Percentiles rank a stretch among this genome's conserved stretches.
Evolutionary conservation across 2,113 vertebrate genomes (phyloP).

Genomic region (Perca flavescens): DNA sequence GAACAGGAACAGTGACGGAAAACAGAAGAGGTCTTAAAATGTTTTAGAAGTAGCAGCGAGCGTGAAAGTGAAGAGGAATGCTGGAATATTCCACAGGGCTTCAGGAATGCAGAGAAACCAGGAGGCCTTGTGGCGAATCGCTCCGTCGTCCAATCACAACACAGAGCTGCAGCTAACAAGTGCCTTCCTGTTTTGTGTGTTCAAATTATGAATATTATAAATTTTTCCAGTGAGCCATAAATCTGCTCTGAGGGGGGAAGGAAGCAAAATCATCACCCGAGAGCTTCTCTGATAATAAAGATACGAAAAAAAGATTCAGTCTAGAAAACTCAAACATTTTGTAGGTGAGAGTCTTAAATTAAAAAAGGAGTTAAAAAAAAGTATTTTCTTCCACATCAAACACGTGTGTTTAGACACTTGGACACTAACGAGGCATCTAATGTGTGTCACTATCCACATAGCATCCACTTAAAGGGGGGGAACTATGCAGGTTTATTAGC

Average conservation of each 20-base stretch:
- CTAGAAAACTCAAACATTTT: no score
- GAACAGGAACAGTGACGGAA: neutral
- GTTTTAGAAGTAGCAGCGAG: neutral
- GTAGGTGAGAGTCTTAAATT: no score
- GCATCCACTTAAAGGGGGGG: no score
- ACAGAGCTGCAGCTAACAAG: slow-evolving; percentile 44
- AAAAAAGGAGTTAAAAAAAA: no score
- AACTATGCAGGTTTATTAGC: no score
- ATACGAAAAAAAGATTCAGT: no score
- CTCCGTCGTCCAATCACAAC: slow-evolving; percentile 57
- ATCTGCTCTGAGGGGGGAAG: neutral
- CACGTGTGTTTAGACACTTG: neutral
- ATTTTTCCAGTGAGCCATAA: slow-evolving; percentile 1
- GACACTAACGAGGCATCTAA: neutral
- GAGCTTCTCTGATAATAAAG: neutral
- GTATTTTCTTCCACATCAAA: neutral
- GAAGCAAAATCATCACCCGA: neutral
- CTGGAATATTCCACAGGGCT: slow-evolving; percentile 67
- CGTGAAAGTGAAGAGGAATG: slow-evolving; percentile 40
- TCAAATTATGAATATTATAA: neutral
- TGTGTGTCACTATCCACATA: neutral
- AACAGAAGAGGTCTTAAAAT: neutral
- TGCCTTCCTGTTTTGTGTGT: slow-evolving; percentile 53
- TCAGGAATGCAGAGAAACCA: slow-evolving; percentile 74
- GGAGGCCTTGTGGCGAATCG: slow-evolving; percentile 52